Conservation (phyloP, 2,113 vertebrate genomes). For the Sebastes schlegelii region DNA sequence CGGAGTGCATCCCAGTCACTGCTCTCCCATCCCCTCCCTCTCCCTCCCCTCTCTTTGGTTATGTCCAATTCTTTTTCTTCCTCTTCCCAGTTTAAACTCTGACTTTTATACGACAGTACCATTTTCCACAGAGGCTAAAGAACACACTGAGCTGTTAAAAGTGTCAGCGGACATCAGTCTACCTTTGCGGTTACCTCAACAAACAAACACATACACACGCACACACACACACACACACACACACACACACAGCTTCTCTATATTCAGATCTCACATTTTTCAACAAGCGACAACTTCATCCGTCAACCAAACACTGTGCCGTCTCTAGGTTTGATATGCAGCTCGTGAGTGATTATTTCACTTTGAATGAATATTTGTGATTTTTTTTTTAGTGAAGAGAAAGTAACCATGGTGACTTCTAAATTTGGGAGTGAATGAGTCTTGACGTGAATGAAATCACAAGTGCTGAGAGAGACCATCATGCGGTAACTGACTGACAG, state of each 20-base stretch:
- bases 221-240: constrained; percentile 1
- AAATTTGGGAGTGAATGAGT: constrained; percentile 6
- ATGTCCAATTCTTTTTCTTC: constrained; percentile 40
- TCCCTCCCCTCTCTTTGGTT: not conserved
- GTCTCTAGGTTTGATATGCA: constrained; percentile 16
- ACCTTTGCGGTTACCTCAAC: constrained; percentile 18
- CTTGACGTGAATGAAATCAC: constrained; percentile 18
- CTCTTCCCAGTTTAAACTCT: constrained; percentile 44
- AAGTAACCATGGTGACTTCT: constrained; percentile 19
- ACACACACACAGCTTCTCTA: constrained; percentile 31
- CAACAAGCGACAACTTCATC: constrained; percentile 32
- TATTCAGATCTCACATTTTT: constrained; percentile 56
- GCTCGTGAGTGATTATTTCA: constrained; percentile 38
- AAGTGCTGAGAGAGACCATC: not conserved
- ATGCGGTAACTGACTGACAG: not conserved
- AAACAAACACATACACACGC: constrained; percentile 45
- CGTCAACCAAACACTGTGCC: constrained; percentile 25
- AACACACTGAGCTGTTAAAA: constrained; percentile 74
- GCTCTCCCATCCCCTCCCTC: not conserved
- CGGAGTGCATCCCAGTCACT: constrained; percentile 25
- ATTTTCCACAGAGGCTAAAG: constrained; percentile 68
- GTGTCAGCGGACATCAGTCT: constrained; percentile 71
- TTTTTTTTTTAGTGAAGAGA: constrained; percentile 5
- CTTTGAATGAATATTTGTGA: constrained; percentile 29
- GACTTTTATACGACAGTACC: constrained; percentile 76